Evolutionary conservation across 2,113 vertebrate species (phyloP), one percentile per base, ranked within the genome.

Genomic region (Rousettus leschenaultii): DNA sequence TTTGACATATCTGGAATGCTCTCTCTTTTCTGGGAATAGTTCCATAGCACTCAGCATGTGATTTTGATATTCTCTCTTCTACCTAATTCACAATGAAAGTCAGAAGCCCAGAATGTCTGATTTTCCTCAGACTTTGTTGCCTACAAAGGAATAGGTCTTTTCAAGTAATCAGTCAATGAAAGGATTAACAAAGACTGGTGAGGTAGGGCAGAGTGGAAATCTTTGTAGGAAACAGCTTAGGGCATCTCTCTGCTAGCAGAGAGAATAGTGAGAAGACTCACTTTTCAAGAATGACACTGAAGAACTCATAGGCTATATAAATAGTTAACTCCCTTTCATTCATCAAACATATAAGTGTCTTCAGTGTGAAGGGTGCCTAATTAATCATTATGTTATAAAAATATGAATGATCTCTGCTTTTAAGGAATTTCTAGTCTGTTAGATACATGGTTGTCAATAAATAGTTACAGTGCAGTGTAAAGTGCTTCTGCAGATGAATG

Each of bases 51-150:
- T 74, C 55, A 71, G 66, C 21, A 79, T 7, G 21, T 92, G 43
- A 35, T 89, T 91, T 91, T 80, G 65, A 55, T 91, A 3, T 21
- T 38, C 38, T 86, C 1, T 77, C 57, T 91, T 51, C 6, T 26
- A 48, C 48, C 40, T 88, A 88, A 78, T 88, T 85, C 43, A 83
- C 43, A 89, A 40, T 89, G 68, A 91, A 87, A 96, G 75, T 61
- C 33, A 73, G n/a, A 93, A 57, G 14, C 51, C 51, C 16, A 15
- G 21, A 57, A 57, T 19, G 55, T 57, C 55, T 57, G 21, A 73
- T 91, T 73, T 91, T 94, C 65, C 21, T 71, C 68, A 82, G 35
- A 87, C 33, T 78, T 4, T 86, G 19, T 79, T 82, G 43, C 48
- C 57, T 61, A 45, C 35, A 88, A 40, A 82, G 55, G 8, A 82